Conservation (phyloP, 2,797 vertebrate genomes). For the Halcyon leucocephala region DNA sequence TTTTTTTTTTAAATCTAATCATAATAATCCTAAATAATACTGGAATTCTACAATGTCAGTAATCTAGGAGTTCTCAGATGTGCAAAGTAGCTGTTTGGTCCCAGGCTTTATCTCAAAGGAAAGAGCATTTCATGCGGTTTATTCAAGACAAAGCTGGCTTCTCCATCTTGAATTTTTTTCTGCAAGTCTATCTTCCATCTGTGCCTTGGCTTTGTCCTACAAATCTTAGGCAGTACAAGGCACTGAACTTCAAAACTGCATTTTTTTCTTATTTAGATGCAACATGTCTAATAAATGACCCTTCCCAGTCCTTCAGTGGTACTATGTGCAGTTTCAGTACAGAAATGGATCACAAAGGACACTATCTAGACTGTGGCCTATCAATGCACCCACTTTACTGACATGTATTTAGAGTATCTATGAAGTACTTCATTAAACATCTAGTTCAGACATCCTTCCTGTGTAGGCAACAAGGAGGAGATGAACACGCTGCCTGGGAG, state of each 20-base stretch:
- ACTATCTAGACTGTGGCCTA: not conserved
- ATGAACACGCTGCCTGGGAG: not conserved
- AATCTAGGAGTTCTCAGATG: conserved; percentile 50
- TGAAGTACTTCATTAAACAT: not conserved
- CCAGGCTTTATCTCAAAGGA: conserved; percentile 75
- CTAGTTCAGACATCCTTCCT: not conserved
- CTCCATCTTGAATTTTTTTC: conserved; percentile 72
- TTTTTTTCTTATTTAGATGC: conserved; percentile 20
- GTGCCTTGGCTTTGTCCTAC: conserved; percentile 76
- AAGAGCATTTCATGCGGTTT: conserved; percentile 77
- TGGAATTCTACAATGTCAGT: conserved; percentile 32
- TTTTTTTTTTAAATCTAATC: not conserved
- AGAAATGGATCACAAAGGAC: not conserved
- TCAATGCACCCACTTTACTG: not conserved
- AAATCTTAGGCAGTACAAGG: conserved; percentile 55
- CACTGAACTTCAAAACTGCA: conserved; percentile 54
- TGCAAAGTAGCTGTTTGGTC: conserved; percentile 60
- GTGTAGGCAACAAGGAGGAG: not conserved
- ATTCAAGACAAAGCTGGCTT: conserved; percentile 82
- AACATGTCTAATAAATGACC: not conserved
- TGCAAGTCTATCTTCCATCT: conserved; percentile 79
- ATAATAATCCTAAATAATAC: conserved; percentile 63
- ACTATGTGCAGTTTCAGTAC: not conserved
- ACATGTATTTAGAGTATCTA: not conserved
- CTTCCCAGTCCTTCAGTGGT: not conserved